Base-by-base conservation (phyloP, 2,113 vertebrate species). In the Paracanthobrama guichenoti region DNA sequence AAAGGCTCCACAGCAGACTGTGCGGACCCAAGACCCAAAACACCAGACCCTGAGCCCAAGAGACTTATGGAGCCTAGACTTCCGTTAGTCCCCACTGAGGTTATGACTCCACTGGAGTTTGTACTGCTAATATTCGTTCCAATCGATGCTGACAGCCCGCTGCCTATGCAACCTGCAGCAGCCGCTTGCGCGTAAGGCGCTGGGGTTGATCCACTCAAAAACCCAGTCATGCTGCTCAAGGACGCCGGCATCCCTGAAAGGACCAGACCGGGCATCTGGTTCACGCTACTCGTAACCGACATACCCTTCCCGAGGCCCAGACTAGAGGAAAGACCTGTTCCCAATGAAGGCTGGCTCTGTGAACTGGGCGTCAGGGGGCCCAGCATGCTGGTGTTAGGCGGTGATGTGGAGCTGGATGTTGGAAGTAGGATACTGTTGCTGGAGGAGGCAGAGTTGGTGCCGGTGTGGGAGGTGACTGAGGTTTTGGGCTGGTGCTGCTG, bases 171-270 rank as follows among this genome's bases (percentile, higher is more conserved):
- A 10, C 90, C 91, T 0, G 88, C 77, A 6, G 95, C 94, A 3
- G 95, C 96, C 0, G 96, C 96, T 91, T 96, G 96, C 39, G 96
- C 94, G 0, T 97, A 97, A 0, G 96, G 96, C 0, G 96, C 93
- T 0, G 95, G 93, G 42, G 94, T 95, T 87, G 94, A 93, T 87
- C 85, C 85, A 13, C 91, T 90, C 44, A 93, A 86, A 6, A 92
- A 89, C 46, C 90, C 66, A 5, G 89, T 84, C 90, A 94, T 88
- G 82, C 64, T 86, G 88, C 79, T 90, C 85, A 94, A 88, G 85
- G 93, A 93, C 9, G 92, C 90, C 89, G 89, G 89, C 93, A 94
- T 93, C 91, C 92, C 93, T 50, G 94, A 90, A 46, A 93, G 82
- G n/a, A 92, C 90, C 4, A 93, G 89, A 48, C 91, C 85, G 0